A percentile compares a stretch with the other conserved stretches of the same genome.
These are phyloP conservation scores for Idris sp. DNA, from an alignment of 1,140 invertebrate genomes.

Conservation along the genomic window DNA sequence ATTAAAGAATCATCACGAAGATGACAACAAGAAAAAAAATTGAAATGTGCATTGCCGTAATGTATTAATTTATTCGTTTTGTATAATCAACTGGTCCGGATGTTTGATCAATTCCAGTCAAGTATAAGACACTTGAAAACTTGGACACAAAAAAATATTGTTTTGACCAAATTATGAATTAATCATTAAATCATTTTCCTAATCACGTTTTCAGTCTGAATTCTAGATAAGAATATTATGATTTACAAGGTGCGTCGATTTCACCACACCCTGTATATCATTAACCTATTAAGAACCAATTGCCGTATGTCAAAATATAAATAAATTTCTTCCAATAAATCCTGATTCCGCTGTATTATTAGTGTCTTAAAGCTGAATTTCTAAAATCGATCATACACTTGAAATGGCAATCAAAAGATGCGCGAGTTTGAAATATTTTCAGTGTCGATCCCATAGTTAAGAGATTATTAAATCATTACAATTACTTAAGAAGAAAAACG, in stretches of 20 bases:
- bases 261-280: constrained; percentile 60
- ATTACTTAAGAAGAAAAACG: no score
- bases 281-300: constrained; percentile 58
- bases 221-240: constrained; percentile 56
- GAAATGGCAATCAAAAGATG: no score
- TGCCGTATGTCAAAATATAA: constrained; percentile 56
- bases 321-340: constrained; percentile 60
- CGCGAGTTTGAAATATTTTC: no score
- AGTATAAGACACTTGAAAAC: not conserved
- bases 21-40: no score
- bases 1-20: constrained; percentile 18
- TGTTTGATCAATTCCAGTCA: not conserved
- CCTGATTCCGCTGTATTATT: constrained; percentile 33
- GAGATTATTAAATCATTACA: no score
- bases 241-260: constrained; percentile 61
- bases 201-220: constrained; percentile 49
- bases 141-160: constrained; percentile 16
- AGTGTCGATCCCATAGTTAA: no score
- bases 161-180: constrained; percentile 33
- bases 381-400: constrained; percentile 42
- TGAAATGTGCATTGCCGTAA: no score
- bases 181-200: constrained; percentile 53
- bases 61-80: constrained; percentile 13
- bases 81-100: constrained; percentile 2
- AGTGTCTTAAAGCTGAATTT: constrained; percentile 36